Evolutionary conservation across 2,888 invertebrate genomes (phyloP).

Genomic region (Fragum sueziense): DNA sequence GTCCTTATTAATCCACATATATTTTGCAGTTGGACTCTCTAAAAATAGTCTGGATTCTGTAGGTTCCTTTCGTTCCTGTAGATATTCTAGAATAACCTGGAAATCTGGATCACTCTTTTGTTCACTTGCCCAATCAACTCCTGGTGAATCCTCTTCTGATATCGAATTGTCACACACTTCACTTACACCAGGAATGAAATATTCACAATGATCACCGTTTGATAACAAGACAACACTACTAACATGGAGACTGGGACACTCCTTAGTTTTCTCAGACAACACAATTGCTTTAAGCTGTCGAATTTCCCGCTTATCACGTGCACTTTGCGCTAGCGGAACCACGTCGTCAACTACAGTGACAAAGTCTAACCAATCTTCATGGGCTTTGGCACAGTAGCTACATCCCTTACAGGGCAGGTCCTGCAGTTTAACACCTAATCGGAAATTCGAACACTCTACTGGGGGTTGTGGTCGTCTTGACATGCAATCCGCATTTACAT

Average conservation of each 20-base stretch:
- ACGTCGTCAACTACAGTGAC: slow-evolving; percentile 22
- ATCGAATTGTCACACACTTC: neutral
- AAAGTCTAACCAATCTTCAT: slow-evolving; percentile 35
- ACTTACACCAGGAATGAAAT: neutral
- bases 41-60: slow-evolving; percentile 6
- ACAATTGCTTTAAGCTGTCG: neutral
- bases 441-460: slow-evolving; percentile 7
- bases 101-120: slow-evolving; percentile 16
- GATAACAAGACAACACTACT: neutral
- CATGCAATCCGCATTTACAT: slow-evolving; percentile 41
- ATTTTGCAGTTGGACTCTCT: slow-evolving; percentile 18
- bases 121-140: slow-evolving; percentile 3
- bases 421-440: neutral
- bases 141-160: neutral
- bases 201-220: neutral
- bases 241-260: neutral
- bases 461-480: slow-evolving; percentile 21
- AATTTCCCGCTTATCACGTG: neutral
- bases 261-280: neutral
- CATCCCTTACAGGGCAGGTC: slow-evolving; percentile 54
- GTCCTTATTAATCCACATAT: slow-evolving; percentile 31
- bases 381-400: slow-evolving; percentile 33
- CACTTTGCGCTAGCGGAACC: slow-evolving; percentile 12
- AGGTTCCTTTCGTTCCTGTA: neutral
- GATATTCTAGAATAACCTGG: neutral